Evolutionary conservation across 2,888 invertebrate genomes (phyloP), one percentile per base, ranked within the genome.

Genomic region (Hesperia comma): DNA sequence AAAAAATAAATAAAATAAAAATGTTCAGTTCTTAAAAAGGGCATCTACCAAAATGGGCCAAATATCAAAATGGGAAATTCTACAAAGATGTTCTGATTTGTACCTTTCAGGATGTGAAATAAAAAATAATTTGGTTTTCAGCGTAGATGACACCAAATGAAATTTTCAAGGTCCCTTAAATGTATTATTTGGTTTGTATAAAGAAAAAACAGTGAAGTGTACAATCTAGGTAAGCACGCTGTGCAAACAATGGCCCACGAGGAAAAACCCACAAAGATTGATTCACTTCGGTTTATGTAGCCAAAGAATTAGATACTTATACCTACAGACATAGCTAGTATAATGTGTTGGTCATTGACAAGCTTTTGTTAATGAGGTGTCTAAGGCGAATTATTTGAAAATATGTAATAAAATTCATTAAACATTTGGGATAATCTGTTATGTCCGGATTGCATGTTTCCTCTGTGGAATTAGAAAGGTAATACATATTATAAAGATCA

Each of bases 231-330:
- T 53, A 53, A 14, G 53, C n/a, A n/a, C 14, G 26, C 17, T 32
- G n/a, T 32, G 14, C 32, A 15, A 53, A 26, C n/a, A 32, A 53
- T n/a, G 14, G 53, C n/a, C 53, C 26, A 32, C 32, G 32, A 43
- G 60, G 60, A 10, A 60, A 60, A 60, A 33, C 46, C 60, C 46
- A 15, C 43, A 14, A 8, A n/a, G 32, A 41, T 57, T 58, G 46
- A 53, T 53, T 58, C 58, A 58, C 26, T 32, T 46, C 26, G 43
- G 26, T 6, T 26, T 26, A 26, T 26, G 58, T 32, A 46, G 46
- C 43, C 32, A 53, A 32, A 53, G 26, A 53, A 53, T 53, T 26
- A n/a, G 14, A n/a, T 53, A 32, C n/a, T n/a, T n/a, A n/a, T n/a
- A n/a, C n/a, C n/a, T 32, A 53, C 53, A 53, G 32, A 58, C 19